Base-by-base conservation (phyloP, 2,797 vertebrate genomes). In the Balearica regulorum region DNA sequence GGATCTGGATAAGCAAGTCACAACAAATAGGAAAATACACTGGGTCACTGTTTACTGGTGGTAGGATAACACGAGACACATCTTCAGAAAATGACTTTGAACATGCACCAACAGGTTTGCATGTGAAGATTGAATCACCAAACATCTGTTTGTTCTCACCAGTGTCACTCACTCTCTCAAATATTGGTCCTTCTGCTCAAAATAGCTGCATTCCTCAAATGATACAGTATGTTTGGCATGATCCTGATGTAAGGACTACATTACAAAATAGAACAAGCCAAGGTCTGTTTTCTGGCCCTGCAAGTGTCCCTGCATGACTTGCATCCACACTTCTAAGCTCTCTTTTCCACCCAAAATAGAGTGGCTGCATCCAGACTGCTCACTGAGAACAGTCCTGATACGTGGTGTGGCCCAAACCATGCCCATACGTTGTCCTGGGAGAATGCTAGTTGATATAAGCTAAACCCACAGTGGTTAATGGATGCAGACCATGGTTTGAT, bases 71-170 rank as follows among this genome's bases (percentile, higher is more conserved):
- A 79, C 91, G 55, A 84, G 84, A 55, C 16, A 24, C 11, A 31
- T 90, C 87, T 95, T 89, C 72, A 73, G 69, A 76, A 95, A 72
- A 80, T 44, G 1, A 16, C 69, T 94, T 91, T 91, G 87, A 96
- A 91, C 46, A 11, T 10, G 35, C 49, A 91, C 54, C 57, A 81
- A n/a, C 49, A 84, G 48, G 83, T 94, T 85, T 91, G 28, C 62
- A 35, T 82, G 66, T 76, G 62, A 87, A 72, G 80, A 57, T 10
- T 35, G 55, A 86, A 87, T 76, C 73, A 48, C 76, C 86, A 90
- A 94, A 92, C 89, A 86, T 88, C 89, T 91, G 76, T 93, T 81
- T 79, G 46, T 82, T 94, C 92, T 96, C 58, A 73, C 55, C 55
- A 64, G 21, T 86, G 73, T 93, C 92, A 72, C 81, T 89, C 57